A percentile compares a stretch with the other conserved stretches of the same genome.
phyloP scores from a whole-genome alignment of 2,888 invertebrate species.

The Stenchaetothrips biformis region DNA sequence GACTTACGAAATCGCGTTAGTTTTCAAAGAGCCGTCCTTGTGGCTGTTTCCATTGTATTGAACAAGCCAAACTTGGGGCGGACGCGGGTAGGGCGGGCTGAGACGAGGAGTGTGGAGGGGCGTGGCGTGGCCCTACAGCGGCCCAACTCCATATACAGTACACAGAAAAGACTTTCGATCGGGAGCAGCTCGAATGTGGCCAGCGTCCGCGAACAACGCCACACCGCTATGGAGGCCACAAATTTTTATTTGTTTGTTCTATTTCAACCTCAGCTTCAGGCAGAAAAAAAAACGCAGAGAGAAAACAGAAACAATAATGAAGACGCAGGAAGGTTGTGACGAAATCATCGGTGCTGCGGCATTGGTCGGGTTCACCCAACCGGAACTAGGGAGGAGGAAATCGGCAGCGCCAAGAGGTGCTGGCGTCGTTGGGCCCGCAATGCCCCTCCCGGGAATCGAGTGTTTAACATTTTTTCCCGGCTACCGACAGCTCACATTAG shows the following conservation, averaged over 20 bases:
- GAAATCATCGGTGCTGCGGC: background rate
- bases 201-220: no score
- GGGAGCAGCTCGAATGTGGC: no score
- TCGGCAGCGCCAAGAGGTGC: background rate
- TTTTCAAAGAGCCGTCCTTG: constrained; percentile 15
- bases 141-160: no score
- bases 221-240: no score
- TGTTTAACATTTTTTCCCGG: constrained; percentile 23
- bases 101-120: no score
- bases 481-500: constrained; percentile 15
- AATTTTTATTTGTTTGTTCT: no score
- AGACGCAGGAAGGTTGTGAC: background rate
- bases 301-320: no score
- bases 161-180: no score
- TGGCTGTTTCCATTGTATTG: constrained; percentile 4
- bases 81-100: no score
- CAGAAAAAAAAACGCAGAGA: no score
- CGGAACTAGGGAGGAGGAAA: background rate
- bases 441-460: constrained; percentile 5
- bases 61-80: background rate
- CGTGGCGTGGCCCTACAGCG: no score
- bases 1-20: constrained; percentile 14
- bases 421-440: background rate
- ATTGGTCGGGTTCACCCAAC: background rate
- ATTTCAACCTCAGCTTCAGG: no score